Evolutionary conservation across 2,113 vertebrate genomes (phyloP), one percentile per base, ranked within the genome.

Genomic region (Trichomycterus rosablanca): DNA sequence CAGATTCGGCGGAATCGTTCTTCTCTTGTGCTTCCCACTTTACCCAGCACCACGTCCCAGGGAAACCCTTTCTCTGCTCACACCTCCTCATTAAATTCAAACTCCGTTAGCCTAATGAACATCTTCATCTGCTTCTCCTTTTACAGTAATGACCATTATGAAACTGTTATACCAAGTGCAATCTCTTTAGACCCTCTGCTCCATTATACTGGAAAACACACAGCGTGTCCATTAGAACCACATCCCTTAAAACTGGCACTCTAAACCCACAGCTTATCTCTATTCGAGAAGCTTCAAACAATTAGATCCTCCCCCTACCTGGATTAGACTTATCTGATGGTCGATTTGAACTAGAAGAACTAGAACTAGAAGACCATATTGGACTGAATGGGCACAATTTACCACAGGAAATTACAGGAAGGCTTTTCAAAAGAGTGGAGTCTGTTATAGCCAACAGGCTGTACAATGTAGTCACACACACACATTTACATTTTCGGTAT

Each of bases 381-480:
- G n/a, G n/a, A n/a, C n/a, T n/a, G n/a, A n/a, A n/a, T n/a, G n/a
- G n/a, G n/a, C n/a, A n/a, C n/a, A n/a, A n/a, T n/a, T n/a, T n/a
- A n/a, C n/a, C n/a, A n/a, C n/a, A n/a, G n/a, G n/a, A n/a, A n/a
- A n/a, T n/a, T n/a, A n/a, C n/a, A n/a, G n/a, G n/a, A n/a, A n/a
- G n/a, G n/a, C n/a, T n/a, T n/a, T n/a, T n/a, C n/a, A n/a, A n/a
- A n/a, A n/a, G n/a, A n/a, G n/a, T n/a, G n/a, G n/a, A n/a, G n/a
- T n/a, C n/a, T n/a, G n/a, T n/a, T n/a, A n/a, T n/a, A n/a, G n/a
- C n/a, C n/a, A n/a, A n/a, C n/a, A n/a, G n/a, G n/a, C n/a, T n/a
- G n/a, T n/a, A 83, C 80, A 52, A 67, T 78, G 59, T 78, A 77
- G 79, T 82, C 79, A 78, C 61, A 50, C 62, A 64, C 63, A 59